Evolutionary conservation across 1,140 invertebrate genomes (phyloP).

Genomic region (Camponotus floridanus): DNA sequence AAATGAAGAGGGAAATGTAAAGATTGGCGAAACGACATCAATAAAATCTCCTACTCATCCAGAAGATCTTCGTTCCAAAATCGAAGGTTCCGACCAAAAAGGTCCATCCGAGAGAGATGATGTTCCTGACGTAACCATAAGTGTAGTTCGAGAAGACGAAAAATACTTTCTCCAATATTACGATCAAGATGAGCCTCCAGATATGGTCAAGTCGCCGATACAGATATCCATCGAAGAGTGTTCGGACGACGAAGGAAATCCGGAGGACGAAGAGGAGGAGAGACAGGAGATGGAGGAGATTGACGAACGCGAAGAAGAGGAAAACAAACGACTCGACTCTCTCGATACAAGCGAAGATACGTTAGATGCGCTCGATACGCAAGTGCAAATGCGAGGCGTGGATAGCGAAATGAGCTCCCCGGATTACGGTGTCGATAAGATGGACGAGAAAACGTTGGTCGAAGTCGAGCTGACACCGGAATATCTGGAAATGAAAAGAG

Average conservation of each 20-base stretch:
- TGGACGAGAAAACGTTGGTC: conserved; percentile 84
- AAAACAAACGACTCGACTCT: conserved; percentile 80
- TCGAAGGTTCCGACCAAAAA: conserved; percentile 16
- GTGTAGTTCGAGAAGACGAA: conserved; percentile 49
- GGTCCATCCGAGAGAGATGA: conserved; percentile 80
- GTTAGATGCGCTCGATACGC: conserved; percentile 83
- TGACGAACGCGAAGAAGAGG: conserved; percentile 83
- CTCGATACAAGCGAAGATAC: conserved; percentile 84
- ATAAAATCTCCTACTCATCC: neutral
- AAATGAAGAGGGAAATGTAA: neutral
- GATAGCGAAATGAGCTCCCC: conserved; percentile 84
- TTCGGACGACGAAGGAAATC: conserved; percentile 81
- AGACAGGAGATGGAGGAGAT: conserved; percentile 81
- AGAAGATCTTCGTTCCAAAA: neutral
- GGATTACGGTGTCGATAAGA: conserved; percentile 83
- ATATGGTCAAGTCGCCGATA: conserved; percentile 85
- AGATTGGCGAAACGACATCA: neutral
- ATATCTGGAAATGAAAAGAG: conserved; percentile 83
- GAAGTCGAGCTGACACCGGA: conserved; percentile 84
- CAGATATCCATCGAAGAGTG: conserved; percentile 86
- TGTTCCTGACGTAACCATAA: conserved; percentile 77
- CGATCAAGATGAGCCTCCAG: conserved; percentile 79
- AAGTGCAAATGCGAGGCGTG: conserved; percentile 81
- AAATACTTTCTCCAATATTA: conserved; percentile 63
- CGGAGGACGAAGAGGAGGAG: conserved; percentile 79